Base-by-base conservation (phyloP, 1,140 invertebrate genomes). In the Drosophila gunungcola region DNA sequence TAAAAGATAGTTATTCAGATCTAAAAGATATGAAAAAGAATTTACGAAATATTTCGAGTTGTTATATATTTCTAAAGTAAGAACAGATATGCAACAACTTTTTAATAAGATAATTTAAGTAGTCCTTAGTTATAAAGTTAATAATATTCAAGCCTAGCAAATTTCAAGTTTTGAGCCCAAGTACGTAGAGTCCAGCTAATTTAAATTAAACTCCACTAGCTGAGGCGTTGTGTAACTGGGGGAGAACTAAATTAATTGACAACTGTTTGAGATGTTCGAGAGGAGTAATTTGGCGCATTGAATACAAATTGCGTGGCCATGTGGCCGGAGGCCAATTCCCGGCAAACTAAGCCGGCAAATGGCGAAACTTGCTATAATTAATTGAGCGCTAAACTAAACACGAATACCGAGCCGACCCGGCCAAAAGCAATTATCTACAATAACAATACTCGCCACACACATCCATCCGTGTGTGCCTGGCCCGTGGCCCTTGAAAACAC, bases 301-400 rank as follows among this genome's bases (percentile, higher is more conserved):
- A 77, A 73, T 88, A 86, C 83, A 83, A 82, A 88, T 88, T 69
- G 83, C 49, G 86, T 46, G 54, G 62, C 42, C 49, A 48, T 43
- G 51, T 57, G 61, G 61, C 73, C 72, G 36, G 27, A 4, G 62
- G 54, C 62, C 62, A 67, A 75, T 76, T 51, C 55, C 29, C 36
- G 52, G 21, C 73, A 41, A 54, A 73, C 57, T 88, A 79, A 82
- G 79, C 76, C 65, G 74, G 56, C 58, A 88, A 88, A 86, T 83
- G 83, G 83, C 62, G 55, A 56, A 88, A 86, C 78, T 86, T 86
- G 79, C 88, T 78, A 88, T 86, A 86, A 86, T 86, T 88, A 86
- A 86, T 86, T 86, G 83, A 88, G 83, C 79, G 83, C 83, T 69
- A 86, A 88, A 73, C 83, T 79, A 88, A 88, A 86, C 83, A 86